Evolutionary conservation across 2,113 vertebrate genomes (phyloP).

Genomic region (Theristicus caerulescens): DNA sequence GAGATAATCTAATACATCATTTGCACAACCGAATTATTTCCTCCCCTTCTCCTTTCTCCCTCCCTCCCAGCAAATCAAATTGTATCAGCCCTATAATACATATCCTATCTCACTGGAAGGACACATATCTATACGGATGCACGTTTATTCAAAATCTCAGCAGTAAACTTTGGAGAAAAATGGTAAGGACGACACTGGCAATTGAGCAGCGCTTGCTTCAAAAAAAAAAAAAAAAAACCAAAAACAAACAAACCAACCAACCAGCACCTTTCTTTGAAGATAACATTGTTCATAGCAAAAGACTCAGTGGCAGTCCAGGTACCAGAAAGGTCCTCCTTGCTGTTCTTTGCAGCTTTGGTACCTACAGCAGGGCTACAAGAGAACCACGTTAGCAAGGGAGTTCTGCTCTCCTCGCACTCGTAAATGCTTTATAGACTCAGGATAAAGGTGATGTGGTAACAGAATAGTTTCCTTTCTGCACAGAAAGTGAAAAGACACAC

Average conservation of each 20-base stretch:
- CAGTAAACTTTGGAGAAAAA: neutral
- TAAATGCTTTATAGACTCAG: neutral
- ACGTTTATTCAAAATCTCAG: neutral
- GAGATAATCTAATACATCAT: neutral
- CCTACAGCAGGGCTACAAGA: neutral
- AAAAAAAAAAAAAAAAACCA: neutral
- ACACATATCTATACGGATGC: neutral
- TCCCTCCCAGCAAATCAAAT: neutral
- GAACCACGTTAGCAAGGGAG: neutral
- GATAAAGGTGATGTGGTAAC: neutral
- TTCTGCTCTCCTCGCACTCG: neutral
- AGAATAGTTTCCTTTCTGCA: neutral
- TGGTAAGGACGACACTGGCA: neutral
- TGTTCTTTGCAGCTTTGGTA: neutral
- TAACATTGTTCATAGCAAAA: neutral
- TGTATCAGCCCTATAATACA: neutral
- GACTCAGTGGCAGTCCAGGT: neutral
- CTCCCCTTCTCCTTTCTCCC: neutral
- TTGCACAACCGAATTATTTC: neutral
- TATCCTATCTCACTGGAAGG: neutral
- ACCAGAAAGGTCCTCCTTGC: neutral
- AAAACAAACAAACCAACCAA: too few relatives aligned
- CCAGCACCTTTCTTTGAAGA: neutral
- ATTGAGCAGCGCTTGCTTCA: neutral
- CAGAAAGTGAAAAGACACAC: neutral